Conservation (phyloP, 2,888 invertebrate genomes). For the Tetragonula carbonaria region DNA sequence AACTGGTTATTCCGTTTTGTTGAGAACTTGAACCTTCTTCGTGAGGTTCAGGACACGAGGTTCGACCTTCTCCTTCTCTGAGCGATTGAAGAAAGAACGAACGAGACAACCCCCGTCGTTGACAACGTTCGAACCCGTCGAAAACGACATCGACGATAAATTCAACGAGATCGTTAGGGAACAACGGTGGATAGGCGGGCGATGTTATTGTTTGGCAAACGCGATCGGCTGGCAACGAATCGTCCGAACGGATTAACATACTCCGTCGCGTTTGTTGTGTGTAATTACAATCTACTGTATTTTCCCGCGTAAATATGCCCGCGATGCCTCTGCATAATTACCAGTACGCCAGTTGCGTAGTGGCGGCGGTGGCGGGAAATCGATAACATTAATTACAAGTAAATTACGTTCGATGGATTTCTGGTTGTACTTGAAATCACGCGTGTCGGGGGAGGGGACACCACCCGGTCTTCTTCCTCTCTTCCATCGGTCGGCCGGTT, state of each 20-base stretch:
- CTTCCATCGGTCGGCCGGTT: conserved; percentile 29
- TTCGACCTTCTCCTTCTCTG: neutral
- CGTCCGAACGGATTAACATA: conserved; percentile 56
- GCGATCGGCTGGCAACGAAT: conserved; percentile 53
- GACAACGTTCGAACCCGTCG: neutral
- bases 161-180: conserved; percentile 21
- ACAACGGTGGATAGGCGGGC: neutral
- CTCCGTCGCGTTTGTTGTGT: conserved; percentile 53
- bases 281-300: conserved; percentile 57
- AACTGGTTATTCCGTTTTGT: neutral
- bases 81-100: neutral
- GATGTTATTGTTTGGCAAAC: conserved; percentile 59
- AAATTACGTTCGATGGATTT: conserved; percentile 59
- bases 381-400: conserved; percentile 61
- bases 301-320: conserved; percentile 58
- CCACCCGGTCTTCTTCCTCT: conserved; percentile 26
- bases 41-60: neutral
- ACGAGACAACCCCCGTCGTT: no score
- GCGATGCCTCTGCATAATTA: conserved; percentile 57
- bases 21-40: neutral
- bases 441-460: neutral
- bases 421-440: conserved; percentile 54
- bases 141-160: conserved; percentile 7
- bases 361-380: conserved; percentile 26
- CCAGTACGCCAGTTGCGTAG: conserved; percentile 10